These are phyloP conservation scores for Bufo bufo DNA, from an alignment of 2,113 vertebrate species.

Conservation along the genomic window DNA sequence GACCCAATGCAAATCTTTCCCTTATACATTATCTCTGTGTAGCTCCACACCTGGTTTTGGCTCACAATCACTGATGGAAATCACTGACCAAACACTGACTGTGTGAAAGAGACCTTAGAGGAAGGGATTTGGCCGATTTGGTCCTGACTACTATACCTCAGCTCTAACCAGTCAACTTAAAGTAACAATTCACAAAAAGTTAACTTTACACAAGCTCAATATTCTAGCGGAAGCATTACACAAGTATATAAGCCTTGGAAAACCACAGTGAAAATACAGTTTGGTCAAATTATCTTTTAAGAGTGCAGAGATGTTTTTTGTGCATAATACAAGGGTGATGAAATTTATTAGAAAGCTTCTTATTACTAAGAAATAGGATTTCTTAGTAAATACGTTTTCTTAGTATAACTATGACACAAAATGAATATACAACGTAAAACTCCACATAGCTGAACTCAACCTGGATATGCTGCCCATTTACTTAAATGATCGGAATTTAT, in stretches of 20 bases:
- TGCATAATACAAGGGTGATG: background rate
- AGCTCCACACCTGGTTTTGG: no score
- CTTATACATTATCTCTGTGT: no score
- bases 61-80: no score
- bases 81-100: no score
- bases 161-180: no score
- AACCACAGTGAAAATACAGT: background rate
- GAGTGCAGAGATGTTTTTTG: background rate
- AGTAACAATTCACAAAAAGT: no score
- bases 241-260: background rate
- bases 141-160: no score
- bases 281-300: background rate
- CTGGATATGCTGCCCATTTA: slow-evolving; percentile 37
- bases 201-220: background rate
- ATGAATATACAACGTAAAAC: background rate
- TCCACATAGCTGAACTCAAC: slow-evolving; percentile 33
- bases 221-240: background rate
- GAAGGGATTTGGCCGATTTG: no score
- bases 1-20: no score
- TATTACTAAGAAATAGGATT: background rate
- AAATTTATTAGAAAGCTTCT: background rate
- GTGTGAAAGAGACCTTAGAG: no score
- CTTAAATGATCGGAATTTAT: slow-evolving; percentile 55
- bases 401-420: no score
- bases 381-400: background rate